Evolutionary conservation across 2,113 vertebrate genomes (phyloP).

Genomic region (Psephotus haematonotus): DNA sequence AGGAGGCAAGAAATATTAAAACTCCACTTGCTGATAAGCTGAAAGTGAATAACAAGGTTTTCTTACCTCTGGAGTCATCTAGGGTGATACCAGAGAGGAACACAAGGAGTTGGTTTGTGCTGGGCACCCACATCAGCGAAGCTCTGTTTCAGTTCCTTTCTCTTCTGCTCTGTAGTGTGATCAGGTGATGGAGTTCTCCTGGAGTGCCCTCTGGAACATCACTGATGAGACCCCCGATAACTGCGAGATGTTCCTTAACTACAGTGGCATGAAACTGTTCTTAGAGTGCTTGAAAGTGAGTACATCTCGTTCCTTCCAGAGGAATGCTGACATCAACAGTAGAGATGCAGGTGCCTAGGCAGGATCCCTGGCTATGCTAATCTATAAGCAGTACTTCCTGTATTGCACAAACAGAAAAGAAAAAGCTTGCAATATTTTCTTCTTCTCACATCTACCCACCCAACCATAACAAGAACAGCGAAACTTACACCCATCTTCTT

Average conservation of each 20-base stretch:
- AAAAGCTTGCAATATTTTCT: not conserved
- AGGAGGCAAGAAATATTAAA: not conserved
- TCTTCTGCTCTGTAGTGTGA: slow-evolving; percentile 81
- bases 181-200: slow-evolving; percentile 99
- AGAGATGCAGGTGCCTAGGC: not conserved
- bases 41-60: not conserved
- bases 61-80: not conserved
- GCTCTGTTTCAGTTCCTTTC: not conserved
- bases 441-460: not conserved
- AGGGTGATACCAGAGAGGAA: not conserved
- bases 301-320: not conserved
- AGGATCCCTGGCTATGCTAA: not conserved
- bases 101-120: not conserved
- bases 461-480: not conserved
- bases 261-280: slow-evolving; percentile 95
- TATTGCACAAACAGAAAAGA: not conserved
- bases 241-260: slow-evolving; percentile 98
- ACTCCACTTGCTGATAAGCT: not conserved
- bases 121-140: not conserved
- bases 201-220: slow-evolving; percentile 99
- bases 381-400: not conserved
- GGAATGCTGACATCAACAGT: not conserved
- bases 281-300: slow-evolving; percentile 93
- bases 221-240: slow-evolving; percentile 98
- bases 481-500: not conserved